Conservation (phyloP, 2,888 invertebrate species). For the Leptinotarsa peninsularis region DNA sequence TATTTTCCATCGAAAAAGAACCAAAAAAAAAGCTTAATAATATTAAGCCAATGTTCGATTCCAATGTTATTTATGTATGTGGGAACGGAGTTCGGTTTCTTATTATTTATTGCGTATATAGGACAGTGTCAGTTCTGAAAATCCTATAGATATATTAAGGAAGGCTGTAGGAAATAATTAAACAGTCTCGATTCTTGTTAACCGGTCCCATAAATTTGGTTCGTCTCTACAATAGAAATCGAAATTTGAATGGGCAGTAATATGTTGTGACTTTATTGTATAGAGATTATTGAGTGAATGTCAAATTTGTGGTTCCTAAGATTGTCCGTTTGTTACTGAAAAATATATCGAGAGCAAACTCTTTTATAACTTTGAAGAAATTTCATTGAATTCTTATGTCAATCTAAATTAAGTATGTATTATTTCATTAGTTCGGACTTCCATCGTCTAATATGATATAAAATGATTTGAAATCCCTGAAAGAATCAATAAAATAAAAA, state of each 20-base stretch:
- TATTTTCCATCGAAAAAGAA: constrained; percentile 19
- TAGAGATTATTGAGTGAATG: neutral
- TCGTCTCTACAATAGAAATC: constrained; percentile 28
- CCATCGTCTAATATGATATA: too few species aligned
- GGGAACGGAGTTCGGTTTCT: constrained; percentile 37
- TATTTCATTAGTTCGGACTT: too few species aligned
- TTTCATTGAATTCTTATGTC: too few species aligned
- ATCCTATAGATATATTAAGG: constrained; percentile 47
- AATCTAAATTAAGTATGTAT: too few species aligned
- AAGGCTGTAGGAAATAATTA: constrained; percentile 48
- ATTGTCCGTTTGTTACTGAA: neutral
- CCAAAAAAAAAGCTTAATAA: constrained; percentile 26
- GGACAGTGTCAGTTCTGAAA: constrained; percentile 45
- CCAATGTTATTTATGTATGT: constrained; percentile 46
- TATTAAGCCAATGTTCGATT: constrained; percentile 34
- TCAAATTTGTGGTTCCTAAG: neutral
- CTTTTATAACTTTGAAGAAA: too few species aligned
- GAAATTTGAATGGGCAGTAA: constrained; percentile 27
- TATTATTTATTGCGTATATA: constrained; percentile 42
- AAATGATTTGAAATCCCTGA: too few species aligned
- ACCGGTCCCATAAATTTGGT: constrained; percentile 51
- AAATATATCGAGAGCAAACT: too few species aligned
- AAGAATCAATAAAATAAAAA: too few species aligned
- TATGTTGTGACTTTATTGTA: constrained; percentile 29
- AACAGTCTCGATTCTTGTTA: constrained; percentile 44